Conservation (phyloP, 23 tunicate genomes). For the Botrylloides violaceus region DNA sequence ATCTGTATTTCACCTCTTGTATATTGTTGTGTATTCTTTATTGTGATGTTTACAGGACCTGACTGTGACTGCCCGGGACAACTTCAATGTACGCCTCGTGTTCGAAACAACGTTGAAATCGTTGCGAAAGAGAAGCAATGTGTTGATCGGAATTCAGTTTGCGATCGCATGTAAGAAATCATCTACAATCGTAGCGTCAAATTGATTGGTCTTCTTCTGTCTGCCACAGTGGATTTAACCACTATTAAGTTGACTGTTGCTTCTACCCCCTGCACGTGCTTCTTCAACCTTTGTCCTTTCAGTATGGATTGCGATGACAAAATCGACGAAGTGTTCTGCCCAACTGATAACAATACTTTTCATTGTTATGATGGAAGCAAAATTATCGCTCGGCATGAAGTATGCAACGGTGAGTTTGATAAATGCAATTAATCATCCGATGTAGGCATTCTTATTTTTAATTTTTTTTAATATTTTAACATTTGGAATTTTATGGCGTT, state of each 20-base stretch:
- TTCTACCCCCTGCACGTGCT: too few relatives aligned
- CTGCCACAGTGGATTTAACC: too few relatives aligned
- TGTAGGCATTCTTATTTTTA: too few relatives aligned
- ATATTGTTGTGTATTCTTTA: too few relatives aligned
- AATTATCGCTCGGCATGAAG: neutral
- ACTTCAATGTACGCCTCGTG: slow-evolving; percentile 9
- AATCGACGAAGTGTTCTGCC: slow-evolving; percentile 17
- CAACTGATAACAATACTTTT: neutral
- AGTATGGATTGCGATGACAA: slow-evolving; percentile 7
- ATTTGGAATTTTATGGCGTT: too few relatives aligned
- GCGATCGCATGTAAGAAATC: slow-evolving; percentile 16
- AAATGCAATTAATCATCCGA: too few relatives aligned
- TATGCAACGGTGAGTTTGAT: slow-evolving; percentile 17
- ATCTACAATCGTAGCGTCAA: neutral
- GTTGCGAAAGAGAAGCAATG: neutral
- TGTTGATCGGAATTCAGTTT: neutral
- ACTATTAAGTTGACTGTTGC: too few relatives aligned
- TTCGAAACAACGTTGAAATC: neutral
- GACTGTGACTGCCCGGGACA: slow-evolving; percentile 23
- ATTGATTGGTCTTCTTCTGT: too few relatives aligned
- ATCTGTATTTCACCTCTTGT: too few relatives aligned
- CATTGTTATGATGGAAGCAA: slow-evolving; percentile 5
- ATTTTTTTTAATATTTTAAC: too few relatives aligned
- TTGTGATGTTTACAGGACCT: neutral
- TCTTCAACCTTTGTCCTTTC: neutral